phyloP scores from a whole-genome alignment of 2,888 invertebrate genomes.

The Chrysomela aeneicollis region DNA sequence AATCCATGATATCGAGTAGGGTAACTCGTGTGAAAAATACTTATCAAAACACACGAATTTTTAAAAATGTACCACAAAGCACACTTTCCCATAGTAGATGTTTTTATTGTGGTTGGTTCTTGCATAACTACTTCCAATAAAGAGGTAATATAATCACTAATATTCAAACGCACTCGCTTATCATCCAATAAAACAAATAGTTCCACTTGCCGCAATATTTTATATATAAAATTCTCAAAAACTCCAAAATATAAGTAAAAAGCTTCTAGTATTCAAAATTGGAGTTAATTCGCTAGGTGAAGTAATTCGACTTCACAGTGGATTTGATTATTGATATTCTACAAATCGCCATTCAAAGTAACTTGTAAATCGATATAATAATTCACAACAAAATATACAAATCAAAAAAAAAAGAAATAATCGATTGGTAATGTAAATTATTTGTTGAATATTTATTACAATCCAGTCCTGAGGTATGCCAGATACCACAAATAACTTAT shows the following conservation, averaged over 20 bases:
- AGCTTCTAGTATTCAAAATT: constrained; percentile 15
- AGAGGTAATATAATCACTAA: background rate
- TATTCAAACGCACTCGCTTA: background rate
- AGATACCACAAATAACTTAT: constrained; percentile 38
- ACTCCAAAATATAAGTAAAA: constrained; percentile 21
- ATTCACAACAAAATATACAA: constrained; percentile 41
- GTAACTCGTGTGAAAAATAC: too few relatives aligned
- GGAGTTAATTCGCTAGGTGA: constrained; percentile 7
- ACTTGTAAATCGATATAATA: constrained; percentile 23
- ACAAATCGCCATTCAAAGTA: background rate
- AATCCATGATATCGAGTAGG: too few relatives aligned
- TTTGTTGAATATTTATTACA: constrained; percentile 37
- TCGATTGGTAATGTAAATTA: constrained; percentile 39
- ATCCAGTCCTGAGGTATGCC: constrained; percentile 45
- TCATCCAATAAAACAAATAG: background rate
- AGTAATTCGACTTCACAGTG: constrained; percentile 11
- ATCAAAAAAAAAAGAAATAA: constrained; percentile 33
- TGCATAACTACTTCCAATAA: too few relatives aligned
- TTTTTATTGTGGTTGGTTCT: too few relatives aligned
- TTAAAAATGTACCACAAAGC: too few relatives aligned
- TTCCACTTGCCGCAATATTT: background rate
- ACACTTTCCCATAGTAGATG: too few relatives aligned
- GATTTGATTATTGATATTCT: background rate
- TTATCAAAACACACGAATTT: too few relatives aligned
- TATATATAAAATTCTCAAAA: constrained; percentile 20